Percentiles rank a stretch among this genome's conserved stretches.
Conservation (phyloP, 2,113 vertebrate genomes). For the Crotalus viridis region DNA sequence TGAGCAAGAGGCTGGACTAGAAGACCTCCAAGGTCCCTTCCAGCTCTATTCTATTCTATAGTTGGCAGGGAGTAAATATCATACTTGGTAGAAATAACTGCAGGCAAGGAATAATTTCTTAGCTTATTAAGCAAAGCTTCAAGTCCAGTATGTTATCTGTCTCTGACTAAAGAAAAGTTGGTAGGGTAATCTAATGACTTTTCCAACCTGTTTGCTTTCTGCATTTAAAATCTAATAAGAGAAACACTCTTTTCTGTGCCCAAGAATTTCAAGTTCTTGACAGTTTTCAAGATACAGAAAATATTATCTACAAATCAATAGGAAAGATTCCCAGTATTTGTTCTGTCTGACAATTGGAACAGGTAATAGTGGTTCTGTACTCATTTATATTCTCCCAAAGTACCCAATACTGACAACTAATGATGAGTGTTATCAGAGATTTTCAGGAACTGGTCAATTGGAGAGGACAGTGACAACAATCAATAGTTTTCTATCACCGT, state of each 20-base stretch:
- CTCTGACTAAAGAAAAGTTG: conserved; percentile 2
- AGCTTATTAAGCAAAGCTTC: background rate
- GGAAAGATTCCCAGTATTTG: conserved; percentile 62
- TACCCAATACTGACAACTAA: conserved; percentile 73
- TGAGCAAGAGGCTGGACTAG: too few relatives aligned
- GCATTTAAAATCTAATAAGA: conserved; percentile 64
- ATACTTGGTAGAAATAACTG: background rate
- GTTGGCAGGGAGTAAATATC: background rate
- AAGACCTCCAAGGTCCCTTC: too few relatives aligned
- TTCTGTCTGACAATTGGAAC: conserved; percentile 77
- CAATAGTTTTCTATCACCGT: conserved; percentile 63
- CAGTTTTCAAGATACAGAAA: conserved; percentile 51
- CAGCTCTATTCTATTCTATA: background rate
- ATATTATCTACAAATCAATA: conserved; percentile 79
- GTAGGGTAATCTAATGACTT: conserved; percentile 3
- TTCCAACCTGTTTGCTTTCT: conserved; percentile 10
- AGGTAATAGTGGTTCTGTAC: conserved; percentile 65
- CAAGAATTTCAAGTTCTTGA: conserved; percentile 46
- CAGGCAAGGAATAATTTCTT: background rate
- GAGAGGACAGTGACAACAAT: conserved; percentile 51
- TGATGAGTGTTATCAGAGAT: conserved; percentile 68
- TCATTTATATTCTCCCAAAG: conserved; percentile 67
- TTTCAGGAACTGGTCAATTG: conserved; percentile 62
- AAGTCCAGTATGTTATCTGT: background rate
- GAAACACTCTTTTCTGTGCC: conserved; percentile 50